These are phyloP conservation scores for Lasioglossum oenotherae DNA, from an alignment of 2,888 invertebrate species.

Conservation along the genomic window DNA sequence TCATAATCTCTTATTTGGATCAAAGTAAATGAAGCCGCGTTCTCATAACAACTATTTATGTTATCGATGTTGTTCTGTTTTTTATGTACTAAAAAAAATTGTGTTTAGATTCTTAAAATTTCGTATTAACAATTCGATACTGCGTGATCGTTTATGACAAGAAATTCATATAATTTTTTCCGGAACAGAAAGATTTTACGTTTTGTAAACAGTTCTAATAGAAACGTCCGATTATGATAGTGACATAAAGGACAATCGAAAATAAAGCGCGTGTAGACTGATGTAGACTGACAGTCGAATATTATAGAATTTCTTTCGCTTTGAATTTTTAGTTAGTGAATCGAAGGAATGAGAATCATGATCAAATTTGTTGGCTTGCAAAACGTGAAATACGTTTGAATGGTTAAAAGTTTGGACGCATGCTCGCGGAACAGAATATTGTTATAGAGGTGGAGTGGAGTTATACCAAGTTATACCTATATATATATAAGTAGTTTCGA, in stretches of 20 bases:
- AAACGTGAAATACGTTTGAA: slow-evolving; percentile 29
- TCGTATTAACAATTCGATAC: not conserved
- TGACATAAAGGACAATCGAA: slow-evolving; percentile 3
- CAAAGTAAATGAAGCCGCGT: slow-evolving; percentile 53
- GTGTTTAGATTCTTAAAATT: not conserved
- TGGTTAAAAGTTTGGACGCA: slow-evolving; percentile 35
- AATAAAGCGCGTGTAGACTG: not conserved
- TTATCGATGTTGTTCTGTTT: slow-evolving; percentile 1
- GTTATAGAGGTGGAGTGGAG: not conserved
- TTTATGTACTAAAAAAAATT: not conserved
- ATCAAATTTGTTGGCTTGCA: not conserved
- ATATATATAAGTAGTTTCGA: too few relatives aligned
- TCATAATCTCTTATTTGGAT: slow-evolving; percentile 53
- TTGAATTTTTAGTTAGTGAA: not conserved
- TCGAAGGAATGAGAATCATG: not conserved
- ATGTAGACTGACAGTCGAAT: not conserved
- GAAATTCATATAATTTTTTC: not conserved
- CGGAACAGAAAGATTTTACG: not conserved
- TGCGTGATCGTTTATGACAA: not conserved
- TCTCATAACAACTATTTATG: slow-evolving; percentile 31
- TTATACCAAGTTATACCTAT: too few relatives aligned
- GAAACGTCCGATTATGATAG: not conserved
- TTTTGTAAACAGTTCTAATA: not conserved
- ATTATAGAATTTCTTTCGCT: not conserved
- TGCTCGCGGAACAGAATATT: slow-evolving; percentile 24